Percentiles rank a stretch among this genome's conserved stretches.
Conservation (phyloP, 2,797 vertebrate species). For the Paguma larvata region DNA sequence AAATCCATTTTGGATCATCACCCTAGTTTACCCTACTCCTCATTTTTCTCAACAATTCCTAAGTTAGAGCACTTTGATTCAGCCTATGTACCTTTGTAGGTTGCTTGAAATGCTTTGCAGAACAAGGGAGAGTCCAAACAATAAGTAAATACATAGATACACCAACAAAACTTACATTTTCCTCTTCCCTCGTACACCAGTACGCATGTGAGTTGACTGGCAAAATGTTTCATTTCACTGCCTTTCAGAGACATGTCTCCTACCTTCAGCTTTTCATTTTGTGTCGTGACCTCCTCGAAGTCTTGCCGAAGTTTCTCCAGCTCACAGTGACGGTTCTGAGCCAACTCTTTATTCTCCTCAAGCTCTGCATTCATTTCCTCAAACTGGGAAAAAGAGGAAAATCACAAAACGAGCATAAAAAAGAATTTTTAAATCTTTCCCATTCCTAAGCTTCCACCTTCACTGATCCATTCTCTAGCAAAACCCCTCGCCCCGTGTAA, state of each 20-base stretch:
- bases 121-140: neutral
- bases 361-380: constrained; percentile 99
- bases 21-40: neutral
- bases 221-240: neutral
- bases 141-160: neutral
- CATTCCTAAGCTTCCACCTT: neutral
- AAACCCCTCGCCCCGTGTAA: neutral
- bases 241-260: neutral
- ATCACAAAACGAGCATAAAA: neutral
- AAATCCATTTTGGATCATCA: constrained; percentile 10
- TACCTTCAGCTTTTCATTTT: constrained; percentile 97
- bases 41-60: constrained; percentile 42
- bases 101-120: neutral
- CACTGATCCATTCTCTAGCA: neutral
- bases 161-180: neutral
- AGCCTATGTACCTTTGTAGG: neutral
- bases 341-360: constrained; percentile 97
- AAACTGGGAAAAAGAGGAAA: constrained; percentile 89
- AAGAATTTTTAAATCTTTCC: neutral
- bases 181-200: neutral
- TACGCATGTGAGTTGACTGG: neutral
- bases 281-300: constrained; percentile 94
- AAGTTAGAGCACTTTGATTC: neutral
- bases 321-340: constrained; percentile 95
- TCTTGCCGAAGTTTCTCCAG: constrained; percentile 97